Conservation (phyloP, 2,888 invertebrate species). For the Neoascia interrupta region DNA sequence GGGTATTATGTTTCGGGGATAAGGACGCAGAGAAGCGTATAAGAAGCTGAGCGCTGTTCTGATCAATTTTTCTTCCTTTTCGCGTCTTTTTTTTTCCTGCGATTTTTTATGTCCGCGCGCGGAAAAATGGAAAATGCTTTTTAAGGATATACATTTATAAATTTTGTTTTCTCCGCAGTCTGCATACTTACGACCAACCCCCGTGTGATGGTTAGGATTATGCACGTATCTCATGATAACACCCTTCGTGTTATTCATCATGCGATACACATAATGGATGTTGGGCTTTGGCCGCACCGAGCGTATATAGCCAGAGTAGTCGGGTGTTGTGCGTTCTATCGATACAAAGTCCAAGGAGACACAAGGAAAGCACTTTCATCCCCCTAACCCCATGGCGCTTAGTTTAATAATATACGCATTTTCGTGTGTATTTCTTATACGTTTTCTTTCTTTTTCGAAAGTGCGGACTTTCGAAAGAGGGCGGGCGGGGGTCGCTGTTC, state of each 20-base stretch:
- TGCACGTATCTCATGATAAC: conserved; percentile 69
- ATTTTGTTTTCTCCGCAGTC: conserved; percentile 54
- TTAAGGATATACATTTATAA: conserved; percentile 56
- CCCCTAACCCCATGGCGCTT: conserved; percentile 52
- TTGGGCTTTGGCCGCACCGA: conserved; percentile 16
- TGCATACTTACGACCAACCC: conserved; percentile 52
- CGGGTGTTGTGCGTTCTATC: no score
- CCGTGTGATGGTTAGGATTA: conserved; percentile 58
- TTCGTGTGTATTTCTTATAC: conserved; percentile 44
- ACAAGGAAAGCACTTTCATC: conserved; percentile 30
- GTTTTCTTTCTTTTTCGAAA: conserved; percentile 13
- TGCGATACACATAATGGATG: conserved; percentile 67
- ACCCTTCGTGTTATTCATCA: conserved; percentile 69
- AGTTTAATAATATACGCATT: conserved; percentile 63
- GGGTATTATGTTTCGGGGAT: conserved; percentile 54
- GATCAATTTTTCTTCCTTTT: conserved; percentile 61
- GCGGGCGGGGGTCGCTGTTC: neutral
- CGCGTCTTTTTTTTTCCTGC: conserved; percentile 18
- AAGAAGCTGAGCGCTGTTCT: conserved; percentile 40
- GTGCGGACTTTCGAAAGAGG: conserved; percentile 5
- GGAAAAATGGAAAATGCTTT: conserved; percentile 61
- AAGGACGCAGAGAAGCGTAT: conserved; percentile 55
- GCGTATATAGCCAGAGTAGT: no score
- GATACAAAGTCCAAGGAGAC: conserved; percentile 21
- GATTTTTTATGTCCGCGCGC: conserved; percentile 41